Evolutionary conservation across 1,140 invertebrate genomes (phyloP).

Genomic region (Bombus affinis): DNA sequence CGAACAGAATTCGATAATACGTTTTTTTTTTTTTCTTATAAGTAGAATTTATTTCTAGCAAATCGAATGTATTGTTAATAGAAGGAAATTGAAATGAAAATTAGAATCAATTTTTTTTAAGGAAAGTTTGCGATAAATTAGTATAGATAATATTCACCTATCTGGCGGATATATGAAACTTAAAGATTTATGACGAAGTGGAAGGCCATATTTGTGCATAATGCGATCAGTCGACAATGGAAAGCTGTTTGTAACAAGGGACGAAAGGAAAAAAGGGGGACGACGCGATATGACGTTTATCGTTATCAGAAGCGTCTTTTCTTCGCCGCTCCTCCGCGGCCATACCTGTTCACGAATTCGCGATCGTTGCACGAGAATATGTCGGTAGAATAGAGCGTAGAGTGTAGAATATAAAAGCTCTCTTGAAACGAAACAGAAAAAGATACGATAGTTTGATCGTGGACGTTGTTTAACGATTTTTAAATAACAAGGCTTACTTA

Average conservation of each 20-base stretch:
- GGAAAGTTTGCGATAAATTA: not conserved
- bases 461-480: too few relatives aligned
- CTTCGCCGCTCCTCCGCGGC: slow-evolving; percentile 51
- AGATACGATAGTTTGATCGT: too few relatives aligned
- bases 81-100: not conserved
- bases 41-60: too few relatives aligned
- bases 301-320: slow-evolving; percentile 76
- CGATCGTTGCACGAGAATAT: slow-evolving; percentile 75
- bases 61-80: too few relatives aligned
- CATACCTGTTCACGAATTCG: slow-evolving; percentile 11
- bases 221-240: slow-evolving; percentile 48
- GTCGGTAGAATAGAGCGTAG: too few relatives aligned
- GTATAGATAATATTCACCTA: too few relatives aligned
- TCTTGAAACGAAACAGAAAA: too few relatives aligned
- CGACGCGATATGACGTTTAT: slow-evolving; percentile 73
- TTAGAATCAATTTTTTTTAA: not conserved
- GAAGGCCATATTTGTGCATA: slow-evolving; percentile 52
- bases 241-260: slow-evolving; percentile 39
- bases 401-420: too few relatives aligned
- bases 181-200: slow-evolving; percentile 13
- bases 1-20: not conserved
- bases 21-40: not conserved
- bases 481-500: too few relatives aligned
- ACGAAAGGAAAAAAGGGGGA: slow-evolving; percentile 58
- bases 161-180: too few relatives aligned